Percentiles rank a stretch among this genome's conserved stretches.
These are phyloP conservation scores for Hyles euphorbiae DNA, from an alignment of 1,140 invertebrate species.

Conservation along the genomic window DNA sequence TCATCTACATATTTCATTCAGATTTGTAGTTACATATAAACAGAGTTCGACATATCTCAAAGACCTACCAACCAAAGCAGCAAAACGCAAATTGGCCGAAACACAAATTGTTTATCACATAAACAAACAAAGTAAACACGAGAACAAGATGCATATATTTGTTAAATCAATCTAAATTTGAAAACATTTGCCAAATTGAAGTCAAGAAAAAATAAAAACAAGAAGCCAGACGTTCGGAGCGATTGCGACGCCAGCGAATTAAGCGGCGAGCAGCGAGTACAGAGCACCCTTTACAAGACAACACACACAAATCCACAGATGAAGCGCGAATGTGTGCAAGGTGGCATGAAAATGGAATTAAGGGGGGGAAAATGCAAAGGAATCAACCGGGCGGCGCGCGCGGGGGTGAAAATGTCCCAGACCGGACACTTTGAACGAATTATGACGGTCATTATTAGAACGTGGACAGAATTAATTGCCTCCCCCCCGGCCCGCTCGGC, in stretches of 20 bases:
- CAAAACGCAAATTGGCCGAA: no score
- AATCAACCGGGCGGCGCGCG: constrained; percentile 44
- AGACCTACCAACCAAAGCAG: no score
- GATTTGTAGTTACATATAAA: no score
- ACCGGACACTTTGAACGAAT: constrained; percentile 77
- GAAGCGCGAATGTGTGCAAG: constrained; percentile 59
- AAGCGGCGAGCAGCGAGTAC: constrained; percentile 1
- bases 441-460: constrained; percentile 78
- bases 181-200: no score
- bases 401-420: constrained; percentile 64
- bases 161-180: no score
- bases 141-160: no score
- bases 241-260: constrained; percentile 1
- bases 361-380: constrained; percentile 67
- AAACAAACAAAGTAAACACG: no score
- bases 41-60: no score
- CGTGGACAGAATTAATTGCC: constrained; percentile 77
- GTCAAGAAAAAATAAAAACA: constrained; percentile 1
- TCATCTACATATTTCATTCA: no score
- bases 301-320: constrained; percentile 32
- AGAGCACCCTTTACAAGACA: constrained; percentile 10
- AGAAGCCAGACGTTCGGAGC: neutral
- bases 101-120: no score
- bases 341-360: constrained; percentile 69
- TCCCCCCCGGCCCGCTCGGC: constrained; percentile 30